Evolutionary conservation across 2,113 vertebrate species (phyloP).

Genomic region (Hippocampus abdominalis): DNA sequence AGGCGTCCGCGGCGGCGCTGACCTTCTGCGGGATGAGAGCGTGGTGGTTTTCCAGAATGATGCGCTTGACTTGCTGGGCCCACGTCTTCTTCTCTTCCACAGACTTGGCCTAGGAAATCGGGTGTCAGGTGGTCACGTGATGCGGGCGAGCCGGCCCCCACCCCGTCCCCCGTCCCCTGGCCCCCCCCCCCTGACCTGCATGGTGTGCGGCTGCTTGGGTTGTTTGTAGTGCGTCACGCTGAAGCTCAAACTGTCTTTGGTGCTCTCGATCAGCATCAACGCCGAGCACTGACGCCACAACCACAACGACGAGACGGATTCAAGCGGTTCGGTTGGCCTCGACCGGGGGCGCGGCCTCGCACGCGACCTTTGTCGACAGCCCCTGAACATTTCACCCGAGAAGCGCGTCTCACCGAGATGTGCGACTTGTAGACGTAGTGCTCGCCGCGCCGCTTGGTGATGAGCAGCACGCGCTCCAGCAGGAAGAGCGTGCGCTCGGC

Average conservation of each 20-base stretch:
- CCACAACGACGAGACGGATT: background rate
- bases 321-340: too few relatives aligned
- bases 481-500: conserved; percentile 89
- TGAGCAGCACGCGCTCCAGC: conserved; percentile 84
- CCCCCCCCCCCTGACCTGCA: conserved; percentile 77
- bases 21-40: conserved; percentile 92
- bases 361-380: background rate
- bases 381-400: background rate
- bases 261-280: conserved; percentile 89
- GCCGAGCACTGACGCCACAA: conserved; percentile 78
- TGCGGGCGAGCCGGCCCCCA: background rate
- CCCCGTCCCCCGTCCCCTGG: background rate
- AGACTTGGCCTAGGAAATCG: conserved; percentile 75
- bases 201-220: conserved; percentile 84
- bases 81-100: conserved; percentile 86
- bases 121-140: background rate
- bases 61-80: conserved; percentile 91
- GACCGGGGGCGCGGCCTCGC: background rate
- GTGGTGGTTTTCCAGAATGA: conserved; percentile 91
- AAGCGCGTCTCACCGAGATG: conserved; percentile 76
- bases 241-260: conserved; percentile 87
- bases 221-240: conserved; percentile 91
- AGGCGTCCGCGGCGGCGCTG: background rate
- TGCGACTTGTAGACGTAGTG: conserved; percentile 86
- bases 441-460: conserved; percentile 85